These are phyloP conservation scores for Rhabdophis nuchalis DNA, from an alignment of 2,797 vertebrate genomes.

Conservation along the genomic window DNA sequence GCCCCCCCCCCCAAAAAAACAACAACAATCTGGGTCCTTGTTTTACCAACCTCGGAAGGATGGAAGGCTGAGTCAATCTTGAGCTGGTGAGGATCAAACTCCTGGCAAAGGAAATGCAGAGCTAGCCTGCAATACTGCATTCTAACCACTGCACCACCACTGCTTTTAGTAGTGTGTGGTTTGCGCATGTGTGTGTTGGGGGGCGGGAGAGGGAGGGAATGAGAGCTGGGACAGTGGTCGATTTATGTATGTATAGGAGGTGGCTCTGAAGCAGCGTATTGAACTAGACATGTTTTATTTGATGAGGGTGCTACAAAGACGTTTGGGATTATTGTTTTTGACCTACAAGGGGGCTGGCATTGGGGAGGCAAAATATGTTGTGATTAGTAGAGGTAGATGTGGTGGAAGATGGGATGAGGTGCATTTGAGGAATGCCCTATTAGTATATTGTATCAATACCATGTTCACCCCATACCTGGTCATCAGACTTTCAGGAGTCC, in stretches of 20 bases:
- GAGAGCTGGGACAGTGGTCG: background rate
- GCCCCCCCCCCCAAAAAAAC: too few species aligned
- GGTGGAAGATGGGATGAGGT: background rate
- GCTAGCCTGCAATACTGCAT: background rate
- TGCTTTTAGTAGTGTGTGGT: background rate
- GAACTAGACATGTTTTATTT: background rate
- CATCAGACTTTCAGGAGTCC: background rate
- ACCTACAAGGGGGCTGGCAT: background rate
- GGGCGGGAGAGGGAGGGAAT: accelerated
- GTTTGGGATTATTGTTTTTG: background rate
- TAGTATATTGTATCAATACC: background rate
- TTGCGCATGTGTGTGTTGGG: background rate
- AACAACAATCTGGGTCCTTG: background rate
- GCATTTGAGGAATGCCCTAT: background rate
- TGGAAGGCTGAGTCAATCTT: background rate
- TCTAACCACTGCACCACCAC: background rate
- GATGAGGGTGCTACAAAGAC: background rate
- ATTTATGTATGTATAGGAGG: background rate
- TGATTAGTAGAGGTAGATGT: background rate
- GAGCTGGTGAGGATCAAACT: background rate
- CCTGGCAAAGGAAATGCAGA: background rate
- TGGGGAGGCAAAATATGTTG: background rate
- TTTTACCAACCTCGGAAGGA: background rate
- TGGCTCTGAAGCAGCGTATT: background rate
- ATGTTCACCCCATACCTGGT: background rate